Base-by-base conservation (phyloP, 2,113 vertebrate genomes). In the Crocuta crocuta region DNA sequence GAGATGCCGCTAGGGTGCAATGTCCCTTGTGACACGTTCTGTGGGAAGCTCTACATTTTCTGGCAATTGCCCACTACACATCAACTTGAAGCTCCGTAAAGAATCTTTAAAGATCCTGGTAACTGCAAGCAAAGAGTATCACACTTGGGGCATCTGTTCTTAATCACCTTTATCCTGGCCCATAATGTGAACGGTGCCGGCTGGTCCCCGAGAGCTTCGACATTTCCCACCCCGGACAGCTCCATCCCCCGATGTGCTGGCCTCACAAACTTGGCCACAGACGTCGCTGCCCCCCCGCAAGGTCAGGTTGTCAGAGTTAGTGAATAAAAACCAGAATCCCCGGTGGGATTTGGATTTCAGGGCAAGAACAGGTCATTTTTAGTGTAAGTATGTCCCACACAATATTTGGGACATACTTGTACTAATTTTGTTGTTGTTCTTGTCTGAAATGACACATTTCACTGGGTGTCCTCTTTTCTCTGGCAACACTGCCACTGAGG, bases 31-130 rank as follows among this genome's bases (percentile, higher is more conserved):
- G 90, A 87, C 68, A 80, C 53, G 66, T 11, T 84, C 50, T 76
- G 58, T 95, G 89, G 94, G 95, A 96, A 97, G 81, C 79, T 74
- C 80, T 50, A 81, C 68, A 81, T 76, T 94, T 79, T 80, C 79
- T 89, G 96, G 91, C 88, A 91, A 31, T n/a, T 26, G 58, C 95
- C 91, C 63, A 17, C 93, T 76, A 71, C 90, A 96, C 79, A 94
- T 83, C 80, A 94, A 45, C 96, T 90, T 90, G 63, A 83, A 71
- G 68, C 26, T 50, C 96, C 84, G n/a, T 91, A 95, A 94, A 83
- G 96, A 70, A 85, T 88, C 70, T 87, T 91, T 71, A 78, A 83
- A 66, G 91, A 90, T 61, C 90, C 61, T 17, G 31, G 33, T 84
- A 91, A 94, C 91, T 94, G 63, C 58, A 84, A 87, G 53, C 39